Base-by-base conservation (phyloP, 2,797 vertebrate genomes). In the Typhlichthys subterraneus region DNA sequence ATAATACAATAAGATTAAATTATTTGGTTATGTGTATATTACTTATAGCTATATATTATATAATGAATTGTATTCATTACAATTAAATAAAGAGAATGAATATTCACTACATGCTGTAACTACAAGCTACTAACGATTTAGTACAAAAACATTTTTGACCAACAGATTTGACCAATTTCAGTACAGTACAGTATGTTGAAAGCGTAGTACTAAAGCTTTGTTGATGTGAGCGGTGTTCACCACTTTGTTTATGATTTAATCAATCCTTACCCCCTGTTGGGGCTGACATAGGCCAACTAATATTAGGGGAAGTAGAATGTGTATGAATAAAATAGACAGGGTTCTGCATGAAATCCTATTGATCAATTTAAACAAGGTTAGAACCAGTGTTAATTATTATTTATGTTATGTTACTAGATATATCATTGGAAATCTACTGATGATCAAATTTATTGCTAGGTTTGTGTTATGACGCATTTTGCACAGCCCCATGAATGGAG, bases 191-290 rank as follows among this genome's bases (percentile, higher is more conserved):
- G 55, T 53, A 19, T 47, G 53, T 9, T 57, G 0, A 29, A 29
- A 29, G 23, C 23, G 4, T 29, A 29, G 23, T 29, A 29, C 23
- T 29, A 29, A 29, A 29, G 23, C 23, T 29, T 29, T 29, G 23
- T 29, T 29, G 23, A 29, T 4, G 4, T 4, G 23, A 29, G 23
- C 23, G 4, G 23, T 29, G 23, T 29, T 29, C 23, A 29, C 23
- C 23, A 23, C 23, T 23, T 29, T 29, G 4, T 38, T 38, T 42
- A 59, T 70, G 71, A 81, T 59, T 81, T 73, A 87, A 78, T 82
- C 83, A 80, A 9, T 79, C 74, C 74, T 70, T 79, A 80, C 80
- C 80, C 78, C 82, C 73, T 85, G 79, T 80, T 76, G 80, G 19
- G 70, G 31, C 57, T 8, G 12, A 47, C 17, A 45, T 48, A 13